These are phyloP conservation scores for Austrofundulus limnaeus DNA, from an alignment of 2,113 vertebrate species.

Conservation along the genomic window DNA sequence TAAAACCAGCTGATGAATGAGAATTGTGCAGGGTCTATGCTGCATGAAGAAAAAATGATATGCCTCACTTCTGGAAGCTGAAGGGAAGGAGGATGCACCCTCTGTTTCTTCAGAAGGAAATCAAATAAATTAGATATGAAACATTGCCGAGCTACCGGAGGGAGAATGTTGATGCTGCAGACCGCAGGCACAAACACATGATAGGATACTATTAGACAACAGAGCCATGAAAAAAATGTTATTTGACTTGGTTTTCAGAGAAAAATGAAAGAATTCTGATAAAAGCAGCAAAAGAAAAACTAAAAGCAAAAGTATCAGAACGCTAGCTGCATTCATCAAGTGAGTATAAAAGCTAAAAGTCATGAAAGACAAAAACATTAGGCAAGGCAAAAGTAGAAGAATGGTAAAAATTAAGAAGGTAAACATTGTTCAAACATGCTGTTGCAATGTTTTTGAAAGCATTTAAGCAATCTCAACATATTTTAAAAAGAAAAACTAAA, in stretches of 20 bases:
- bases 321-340: too few species aligned
- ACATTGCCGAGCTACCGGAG: conserved; percentile 46
- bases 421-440: too few species aligned
- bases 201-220: conserved; percentile 54
- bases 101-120: conserved; percentile 63
- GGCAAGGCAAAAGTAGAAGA: too few species aligned
- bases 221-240: background rate
- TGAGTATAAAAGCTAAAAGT: too few species aligned
- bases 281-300: too few species aligned
- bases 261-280: too few species aligned
- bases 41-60: conserved; percentile 66
- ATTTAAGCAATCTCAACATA: too few species aligned
- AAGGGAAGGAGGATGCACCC: conserved; percentile 1
- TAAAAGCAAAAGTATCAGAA: too few species aligned
- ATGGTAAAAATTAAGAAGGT: too few species aligned
- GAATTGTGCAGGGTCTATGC: conserved; percentile 48
- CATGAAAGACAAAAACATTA: too few species aligned
- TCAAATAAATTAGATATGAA: conserved; percentile 67
- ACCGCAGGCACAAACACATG: conserved; percentile 40
- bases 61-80: conserved; percentile 49
- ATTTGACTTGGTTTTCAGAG: background rate
- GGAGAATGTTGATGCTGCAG: conserved; percentile 36
- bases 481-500: too few species aligned
- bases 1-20: conserved; percentile 74
- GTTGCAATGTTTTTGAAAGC: too few species aligned